Evolutionary conservation across 2,888 invertebrate genomes (phyloP), one percentile per base, ranked within the genome.

Genomic region (Idaea aversata): DNA sequence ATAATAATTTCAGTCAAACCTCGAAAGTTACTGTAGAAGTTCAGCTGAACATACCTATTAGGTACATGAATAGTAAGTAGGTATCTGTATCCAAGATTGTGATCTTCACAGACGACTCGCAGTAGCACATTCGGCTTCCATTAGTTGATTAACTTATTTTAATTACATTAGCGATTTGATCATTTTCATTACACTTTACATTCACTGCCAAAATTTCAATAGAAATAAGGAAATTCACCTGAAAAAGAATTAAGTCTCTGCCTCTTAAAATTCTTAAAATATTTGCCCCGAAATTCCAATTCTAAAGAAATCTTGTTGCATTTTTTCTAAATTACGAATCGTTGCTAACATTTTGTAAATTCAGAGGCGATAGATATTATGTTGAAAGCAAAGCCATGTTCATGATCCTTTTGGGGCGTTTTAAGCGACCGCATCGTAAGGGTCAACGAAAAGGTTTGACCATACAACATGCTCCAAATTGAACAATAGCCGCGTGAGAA

Each of bases 381-480:
- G 73, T 78, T 91, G 86, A 92, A 91, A 91, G 92, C 88, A 82
- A 88, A 91, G 79, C 81, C 91, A 72, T 92, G 91, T 91, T 79
- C 76, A 77, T 78, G 78, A 79, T 82, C 85, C 88, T 90, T 88
- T 85, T 77, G 79, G 77, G 86, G 87, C 86, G 81, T 81, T 86
- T 86, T 83, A 81, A 82, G 84, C 83, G 85, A 87, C 91, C 91
- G 81, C 90, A 88, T 83, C 78, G 82, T 81, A 77, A 86, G 89
- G 91, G 89, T 86, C 91, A 88, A 82, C 79, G 78, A 82, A 87
- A 89, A 87, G 90, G 90, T 86, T 87, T 88, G 85, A 87, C 90
- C 91, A 88, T 83, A 82, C 76, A 74, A 85, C 85, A 85, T 80
- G 81, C 83, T 77, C 78, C 67, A 76, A 83, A 81, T 78, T 74